Base-by-base conservation (phyloP, 2,888 invertebrate genomes). In the Monoplex corrugatus region DNA sequence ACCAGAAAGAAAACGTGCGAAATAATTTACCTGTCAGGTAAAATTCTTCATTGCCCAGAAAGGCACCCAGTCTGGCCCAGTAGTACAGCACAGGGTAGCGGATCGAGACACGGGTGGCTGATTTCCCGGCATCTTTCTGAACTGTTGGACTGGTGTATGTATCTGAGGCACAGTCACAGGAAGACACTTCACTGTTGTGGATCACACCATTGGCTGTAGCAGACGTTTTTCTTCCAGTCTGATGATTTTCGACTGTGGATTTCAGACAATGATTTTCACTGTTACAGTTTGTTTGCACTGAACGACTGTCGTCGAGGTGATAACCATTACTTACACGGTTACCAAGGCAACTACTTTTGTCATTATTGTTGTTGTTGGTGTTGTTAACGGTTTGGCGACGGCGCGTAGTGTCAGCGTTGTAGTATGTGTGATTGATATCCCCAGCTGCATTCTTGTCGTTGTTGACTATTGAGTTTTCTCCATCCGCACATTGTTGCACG, bases 31-130 rank as follows among this genome's bases (percentile, higher is more conserved):
- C 93, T 32, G 90, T 87, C 5, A 90, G 87, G 83, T 89, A 91
- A 80, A 90, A 94, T 23, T 92, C 92, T 86, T 94, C 94, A 80
- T 94, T 94, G 2, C 94, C 94, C 28, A 94, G 90, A 68, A 93
- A 93, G 0, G 94, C 93, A 19, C 93, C 92, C 86, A 93, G 89
- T 35, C 90, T 90, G 45, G 94, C 93, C 23, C 92, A 78, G 87
- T 92, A 94, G 82, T 93, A 92, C 2, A 94, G 75, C 1, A 43
- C n/a, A 13, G 83, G 88, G 83, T 88, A 83, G 38, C 83, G 82
- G 28, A 88, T 63, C 0, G 16, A 10, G 1, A 88, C 38, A 28
- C 88, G 88, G n/a, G 87, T 87, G 40, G 88, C 57, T 3, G 45
- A 35, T 35, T 87, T 87, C 13, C 45, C 44, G n/a, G 83, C 44